Conservation (phyloP, 2,113 vertebrate genomes). For the Fulica atra region DNA sequence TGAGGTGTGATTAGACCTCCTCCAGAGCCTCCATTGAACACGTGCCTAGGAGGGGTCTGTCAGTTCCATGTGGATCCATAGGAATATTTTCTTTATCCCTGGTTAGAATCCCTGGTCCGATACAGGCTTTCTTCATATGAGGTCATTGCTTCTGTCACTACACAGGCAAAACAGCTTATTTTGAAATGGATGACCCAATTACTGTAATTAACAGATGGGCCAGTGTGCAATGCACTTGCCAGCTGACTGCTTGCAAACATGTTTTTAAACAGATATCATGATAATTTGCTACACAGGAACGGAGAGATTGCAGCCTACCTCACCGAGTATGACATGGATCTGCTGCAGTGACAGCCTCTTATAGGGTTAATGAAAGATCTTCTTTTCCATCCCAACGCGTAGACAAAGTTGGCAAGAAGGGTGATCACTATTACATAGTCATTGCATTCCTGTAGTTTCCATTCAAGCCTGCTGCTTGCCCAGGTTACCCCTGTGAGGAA, state of each 20-base stretch:
- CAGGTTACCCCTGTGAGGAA: not conserved
- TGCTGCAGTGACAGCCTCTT: not conserved
- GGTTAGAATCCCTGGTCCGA: not conserved
- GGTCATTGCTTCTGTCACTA: not conserved
- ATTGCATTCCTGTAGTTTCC: not conserved
- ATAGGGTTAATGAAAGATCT: not conserved
- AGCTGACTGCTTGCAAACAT: slow-evolving; percentile 18
- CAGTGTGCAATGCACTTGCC: not conserved
- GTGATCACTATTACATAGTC: not conserved
- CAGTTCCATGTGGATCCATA: not conserved
- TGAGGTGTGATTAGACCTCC: not conserved
- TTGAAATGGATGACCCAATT: slow-evolving; percentile 35
- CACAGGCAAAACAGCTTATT: not conserved
- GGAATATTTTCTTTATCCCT: not conserved
- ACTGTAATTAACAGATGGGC: slow-evolving; percentile 29
- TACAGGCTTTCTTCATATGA: not conserved
- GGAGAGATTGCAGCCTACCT: not conserved
- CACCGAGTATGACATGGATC: not conserved
- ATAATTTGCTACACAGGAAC: not conserved
- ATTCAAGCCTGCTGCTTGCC: not conserved
- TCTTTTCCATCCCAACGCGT: not conserved
- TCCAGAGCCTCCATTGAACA: not conserved
- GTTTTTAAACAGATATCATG: not conserved
- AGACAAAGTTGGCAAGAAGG: not conserved
- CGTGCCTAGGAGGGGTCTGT: fast-evolving